phyloP scores from a whole-genome alignment of 2,797 vertebrate genomes.

The Pempheris klunzingeri region DNA sequence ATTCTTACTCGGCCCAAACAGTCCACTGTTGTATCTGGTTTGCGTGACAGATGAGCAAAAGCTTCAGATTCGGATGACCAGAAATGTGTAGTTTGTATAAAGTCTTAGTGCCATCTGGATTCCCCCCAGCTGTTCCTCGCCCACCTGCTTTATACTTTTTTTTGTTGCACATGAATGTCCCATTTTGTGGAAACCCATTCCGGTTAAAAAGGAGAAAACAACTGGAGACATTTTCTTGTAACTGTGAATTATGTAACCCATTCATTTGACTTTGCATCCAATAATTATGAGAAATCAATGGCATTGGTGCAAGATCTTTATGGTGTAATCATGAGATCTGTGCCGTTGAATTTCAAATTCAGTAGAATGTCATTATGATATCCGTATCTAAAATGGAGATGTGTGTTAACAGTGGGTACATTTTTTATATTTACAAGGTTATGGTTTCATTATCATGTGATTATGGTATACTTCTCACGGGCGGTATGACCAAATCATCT shows the following conservation, averaged over 20 bases:
- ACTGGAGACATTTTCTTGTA: not conserved
- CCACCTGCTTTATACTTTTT: conserved; percentile 33
- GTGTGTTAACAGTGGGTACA: not conserved
- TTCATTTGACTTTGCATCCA: not conserved
- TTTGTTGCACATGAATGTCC: not conserved
- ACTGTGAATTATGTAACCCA: not conserved
- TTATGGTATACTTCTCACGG: too few relatives aligned
- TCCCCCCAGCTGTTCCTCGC: conserved; percentile 36
- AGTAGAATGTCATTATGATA: not conserved
- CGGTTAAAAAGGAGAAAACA: not conserved
- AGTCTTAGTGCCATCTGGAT: conserved; percentile 32
- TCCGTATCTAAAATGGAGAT: not conserved
- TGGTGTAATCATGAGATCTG: not conserved
- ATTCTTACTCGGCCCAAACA: not conserved
- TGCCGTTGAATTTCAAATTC: not conserved
- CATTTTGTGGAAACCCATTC: not conserved
- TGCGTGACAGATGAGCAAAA: conserved; percentile 19
- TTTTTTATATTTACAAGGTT: not conserved
- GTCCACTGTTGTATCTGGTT: not conserved
- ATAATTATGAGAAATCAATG: not conserved
- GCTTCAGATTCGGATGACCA: conserved; percentile 5
- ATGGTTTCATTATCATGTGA: not conserved
- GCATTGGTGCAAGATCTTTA: not conserved
- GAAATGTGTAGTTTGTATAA: conserved; percentile 22
- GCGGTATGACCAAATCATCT: too few relatives aligned